Conservation (phyloP, 2,113 vertebrate species). For the Vombatus ursinus region DNA sequence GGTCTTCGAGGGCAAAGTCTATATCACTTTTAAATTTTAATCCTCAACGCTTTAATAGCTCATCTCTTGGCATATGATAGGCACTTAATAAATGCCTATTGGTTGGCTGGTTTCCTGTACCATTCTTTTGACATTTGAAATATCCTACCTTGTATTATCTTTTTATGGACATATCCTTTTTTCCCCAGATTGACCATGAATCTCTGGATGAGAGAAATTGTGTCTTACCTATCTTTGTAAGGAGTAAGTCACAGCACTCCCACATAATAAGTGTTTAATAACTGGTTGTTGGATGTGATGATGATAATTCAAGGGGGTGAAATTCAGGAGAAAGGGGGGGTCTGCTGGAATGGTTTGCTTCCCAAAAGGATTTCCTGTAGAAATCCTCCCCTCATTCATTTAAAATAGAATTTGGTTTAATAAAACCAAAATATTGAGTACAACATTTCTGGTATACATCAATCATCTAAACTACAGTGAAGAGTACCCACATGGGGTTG, state of each 20-base stretch:
- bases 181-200: not conserved
- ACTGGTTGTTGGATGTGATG: not conserved
- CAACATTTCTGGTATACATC: not conserved
- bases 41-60: not conserved
- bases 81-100: not conserved
- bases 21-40: not conserved
- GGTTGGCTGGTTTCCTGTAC: not conserved
- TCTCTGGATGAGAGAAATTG: not conserved
- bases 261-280: not conserved
- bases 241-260: not conserved
- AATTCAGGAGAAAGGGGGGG: not conserved
- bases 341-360: not conserved
- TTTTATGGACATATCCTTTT: not conserved
- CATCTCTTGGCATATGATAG: not conserved
- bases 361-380: slow-evolving; percentile 3
- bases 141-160: not conserved
- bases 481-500: not conserved
- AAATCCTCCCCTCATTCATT: slow-evolving; percentile 7
- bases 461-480: not conserved
- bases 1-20: not conserved
- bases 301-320: not conserved
- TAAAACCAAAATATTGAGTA: not conserved
- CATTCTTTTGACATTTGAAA: not conserved
- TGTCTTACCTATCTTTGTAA: not conserved
- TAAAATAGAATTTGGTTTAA: not conserved